Conservation (phyloP, 2,888 invertebrate species). For the Julus scandinavius region DNA sequence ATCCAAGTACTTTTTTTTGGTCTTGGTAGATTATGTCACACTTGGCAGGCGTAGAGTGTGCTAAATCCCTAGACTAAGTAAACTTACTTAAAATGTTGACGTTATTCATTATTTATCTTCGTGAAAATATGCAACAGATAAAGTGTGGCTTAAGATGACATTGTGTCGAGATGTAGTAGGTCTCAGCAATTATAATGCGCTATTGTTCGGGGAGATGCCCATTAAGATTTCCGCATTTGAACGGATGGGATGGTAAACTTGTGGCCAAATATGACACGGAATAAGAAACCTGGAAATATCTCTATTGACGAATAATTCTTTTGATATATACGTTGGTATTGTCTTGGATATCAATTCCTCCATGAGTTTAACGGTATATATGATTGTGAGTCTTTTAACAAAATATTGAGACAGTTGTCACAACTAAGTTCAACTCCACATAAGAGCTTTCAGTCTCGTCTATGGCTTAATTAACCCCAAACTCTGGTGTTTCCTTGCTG, state of each 20-base stretch:
- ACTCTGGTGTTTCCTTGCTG: background rate
- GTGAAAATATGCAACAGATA: slow-evolving; percentile 37
- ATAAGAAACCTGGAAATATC: too few relatives aligned
- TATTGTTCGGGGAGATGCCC: background rate
- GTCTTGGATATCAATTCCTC: too few relatives aligned
- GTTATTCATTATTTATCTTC: background rate
- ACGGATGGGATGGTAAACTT: background rate
- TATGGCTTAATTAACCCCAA: too few relatives aligned
- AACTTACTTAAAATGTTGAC: slow-evolving; percentile 22
- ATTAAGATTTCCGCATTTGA: background rate
- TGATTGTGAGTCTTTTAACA: too few relatives aligned
- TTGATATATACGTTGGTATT: too few relatives aligned
- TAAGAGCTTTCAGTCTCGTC: too few relatives aligned
- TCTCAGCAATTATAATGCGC: background rate
- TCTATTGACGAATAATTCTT: background rate
- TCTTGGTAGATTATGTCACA: background rate
- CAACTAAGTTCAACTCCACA: too few relatives aligned
- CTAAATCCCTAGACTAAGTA: background rate
- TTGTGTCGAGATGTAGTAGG: background rate
- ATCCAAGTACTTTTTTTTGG: background rate
- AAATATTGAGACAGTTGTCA: too few relatives aligned
- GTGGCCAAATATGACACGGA: background rate
- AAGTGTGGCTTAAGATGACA: slow-evolving; percentile 29
- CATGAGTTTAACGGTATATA: too few relatives aligned
- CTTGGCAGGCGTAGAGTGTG: background rate